Percentiles rank a stretch among this genome's conserved stretches.
These are phyloP conservation scores for Muscicapa adusta DNA, from an alignment of 2,113 vertebrate genomes.

Conservation along the genomic window DNA sequence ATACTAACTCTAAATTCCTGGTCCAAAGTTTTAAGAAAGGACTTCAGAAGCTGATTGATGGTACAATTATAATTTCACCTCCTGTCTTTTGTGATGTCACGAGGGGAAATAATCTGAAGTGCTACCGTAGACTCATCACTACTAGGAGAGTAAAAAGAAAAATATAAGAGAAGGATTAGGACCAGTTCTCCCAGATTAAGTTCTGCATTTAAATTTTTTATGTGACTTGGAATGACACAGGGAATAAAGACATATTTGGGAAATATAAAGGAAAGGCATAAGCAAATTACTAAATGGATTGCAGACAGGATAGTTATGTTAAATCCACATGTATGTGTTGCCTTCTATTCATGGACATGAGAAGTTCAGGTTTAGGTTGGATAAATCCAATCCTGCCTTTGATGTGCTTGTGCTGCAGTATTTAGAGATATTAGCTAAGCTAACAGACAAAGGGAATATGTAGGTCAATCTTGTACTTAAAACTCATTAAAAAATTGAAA, in stretches of 20 bases:
- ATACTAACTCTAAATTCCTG: not conserved
- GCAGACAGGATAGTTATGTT: not conserved
- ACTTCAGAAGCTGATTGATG: not conserved
- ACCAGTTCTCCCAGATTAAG: not conserved
- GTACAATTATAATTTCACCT: not conserved
- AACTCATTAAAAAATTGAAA: not conserved
- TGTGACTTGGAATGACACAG: not conserved
- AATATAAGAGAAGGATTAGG: not conserved
- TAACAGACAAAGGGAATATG: not conserved
- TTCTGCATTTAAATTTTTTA: not conserved
- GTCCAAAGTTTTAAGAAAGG: not conserved
- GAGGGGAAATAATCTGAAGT: not conserved
- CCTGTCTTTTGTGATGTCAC: not conserved
- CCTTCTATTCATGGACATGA: not conserved
- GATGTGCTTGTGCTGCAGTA: not conserved
- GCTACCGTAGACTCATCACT: not conserved
- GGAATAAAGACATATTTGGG: not conserved
- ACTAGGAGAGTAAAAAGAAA: not conserved
- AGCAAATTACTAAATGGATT: not conserved
- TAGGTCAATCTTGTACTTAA: not conserved
- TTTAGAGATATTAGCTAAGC: slow-evolving; percentile 9
- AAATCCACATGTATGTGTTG: not conserved
- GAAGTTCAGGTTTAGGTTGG: not conserved
- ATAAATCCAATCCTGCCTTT: slow-evolving; percentile 51
- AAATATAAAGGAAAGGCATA: not conserved